Base-by-base conservation (phyloP, 2,888 invertebrate species). In the Meteorus colon region DNA sequence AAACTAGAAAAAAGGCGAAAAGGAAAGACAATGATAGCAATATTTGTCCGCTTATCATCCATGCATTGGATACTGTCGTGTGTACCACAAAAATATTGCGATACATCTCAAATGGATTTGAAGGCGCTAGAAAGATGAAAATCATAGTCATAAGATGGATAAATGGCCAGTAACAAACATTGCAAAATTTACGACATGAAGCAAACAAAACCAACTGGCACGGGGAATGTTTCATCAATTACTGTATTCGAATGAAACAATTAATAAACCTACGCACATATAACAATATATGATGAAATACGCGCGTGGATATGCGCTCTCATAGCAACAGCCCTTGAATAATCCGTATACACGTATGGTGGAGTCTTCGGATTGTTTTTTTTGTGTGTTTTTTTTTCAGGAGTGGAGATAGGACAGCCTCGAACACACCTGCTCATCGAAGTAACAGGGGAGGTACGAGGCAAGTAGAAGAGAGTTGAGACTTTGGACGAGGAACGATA, bases 401-500 rank as follows among this genome's bases (percentile, higher is more conserved):
- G 37, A 19, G 8, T 14, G 31, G 19, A 65, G 66, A 14, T 24
- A 19, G 63, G 66, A 63, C 63, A 48, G 29, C 48, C 72, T 72
- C 72, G 63, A 63, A 45, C 72, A 72, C 72, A 72, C 72, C 72
- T 72, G 72, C 72, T 72, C 63, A 12, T 27, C n/a, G n/a, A 34
- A 41, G 51, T 10, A 63, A 37, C 12, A 65, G 45, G 45, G 29
- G 45, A 48, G 45, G 72, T 68, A 78, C 19, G 60, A 34, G 62
- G 14, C 37, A 51, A 45, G 29, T 31, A 45, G 34, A 48, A 45
- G 29, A 41, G 60, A 72, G 34, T 45, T 29, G 29, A 41, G 60
- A 72, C 19, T 41, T 70, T 48, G n/a, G 65, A 77, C 72, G 74
- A 82, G 79, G 79, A 81, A 41, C 65, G 65, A 65, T 65, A 82